phyloP scores from a whole-genome alignment of 2,113 vertebrate species.

The Rhodinocichla rosea region DNA sequence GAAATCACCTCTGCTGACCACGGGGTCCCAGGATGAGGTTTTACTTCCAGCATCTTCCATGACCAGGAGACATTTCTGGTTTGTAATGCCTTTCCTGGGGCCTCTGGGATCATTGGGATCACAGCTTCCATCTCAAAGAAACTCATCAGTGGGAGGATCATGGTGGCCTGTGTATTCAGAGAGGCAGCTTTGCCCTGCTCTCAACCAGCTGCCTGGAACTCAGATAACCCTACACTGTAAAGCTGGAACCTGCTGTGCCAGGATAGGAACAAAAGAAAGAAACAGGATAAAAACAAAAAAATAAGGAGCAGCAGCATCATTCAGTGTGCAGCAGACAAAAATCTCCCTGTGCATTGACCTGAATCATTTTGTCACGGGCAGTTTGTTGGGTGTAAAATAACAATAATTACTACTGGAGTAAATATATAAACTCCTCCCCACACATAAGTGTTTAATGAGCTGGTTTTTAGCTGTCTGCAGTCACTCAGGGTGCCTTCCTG shows the following conservation, averaged over 20 bases:
- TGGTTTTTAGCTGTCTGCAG: neutral
- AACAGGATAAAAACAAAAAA: neutral
- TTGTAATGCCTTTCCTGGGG: neutral
- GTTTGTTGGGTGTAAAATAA: neutral
- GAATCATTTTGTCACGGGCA: neutral
- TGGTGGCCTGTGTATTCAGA: neutral
- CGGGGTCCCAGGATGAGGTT: no score
- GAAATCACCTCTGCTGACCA: neutral
- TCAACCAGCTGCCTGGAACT: neutral
- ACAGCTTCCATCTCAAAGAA: neutral
- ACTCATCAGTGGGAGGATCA: no score
- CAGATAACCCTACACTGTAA: neutral
- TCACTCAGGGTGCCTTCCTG: neutral
- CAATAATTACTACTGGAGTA: neutral
- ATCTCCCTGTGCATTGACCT: neutral
- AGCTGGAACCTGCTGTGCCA: neutral
- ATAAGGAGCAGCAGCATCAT: neutral
- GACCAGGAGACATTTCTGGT: neutral
- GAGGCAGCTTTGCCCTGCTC: neutral
- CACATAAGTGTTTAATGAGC: neutral
- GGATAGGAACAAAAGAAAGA: neutral
- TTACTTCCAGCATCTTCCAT: neutral
- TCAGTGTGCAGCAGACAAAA: neutral
- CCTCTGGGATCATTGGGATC: accelerated
- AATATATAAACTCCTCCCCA: neutral